Conservation (phyloP, 1,140 invertebrate species). For the Galleria mellonella region DNA sequence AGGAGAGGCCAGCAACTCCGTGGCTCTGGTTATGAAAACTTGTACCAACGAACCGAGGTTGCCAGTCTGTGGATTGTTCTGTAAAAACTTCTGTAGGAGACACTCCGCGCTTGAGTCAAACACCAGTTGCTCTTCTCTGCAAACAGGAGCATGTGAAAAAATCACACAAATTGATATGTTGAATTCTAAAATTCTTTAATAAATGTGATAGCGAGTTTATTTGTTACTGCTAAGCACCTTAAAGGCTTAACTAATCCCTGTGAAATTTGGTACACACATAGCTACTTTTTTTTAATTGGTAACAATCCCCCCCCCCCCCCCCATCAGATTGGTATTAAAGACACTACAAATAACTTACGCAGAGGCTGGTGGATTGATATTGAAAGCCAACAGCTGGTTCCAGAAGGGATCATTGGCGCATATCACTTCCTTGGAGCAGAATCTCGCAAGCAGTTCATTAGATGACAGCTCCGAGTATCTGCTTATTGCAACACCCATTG, state of each 20-base stretch:
- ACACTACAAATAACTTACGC: constrained; percentile 81
- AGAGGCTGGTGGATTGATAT: constrained; percentile 85
- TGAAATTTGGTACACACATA: too few species aligned
- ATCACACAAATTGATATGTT: too few species aligned
- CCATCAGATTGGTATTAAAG: too few species aligned
- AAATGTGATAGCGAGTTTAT: too few species aligned
- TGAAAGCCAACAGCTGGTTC: constrained; percentile 94
- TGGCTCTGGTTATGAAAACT: constrained; percentile 86
- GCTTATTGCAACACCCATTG: constrained; percentile 91
- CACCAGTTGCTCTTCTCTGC: constrained; percentile 84
- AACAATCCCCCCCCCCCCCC: too few species aligned
- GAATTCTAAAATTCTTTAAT: too few species aligned
- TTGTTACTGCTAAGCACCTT: too few species aligned
- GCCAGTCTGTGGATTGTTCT: constrained; percentile 88
- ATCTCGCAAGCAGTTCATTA: constrained; percentile 87
- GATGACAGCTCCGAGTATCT: constrained; percentile 86
- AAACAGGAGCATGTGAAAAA: constrained; percentile 23
- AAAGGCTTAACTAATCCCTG: too few species aligned
- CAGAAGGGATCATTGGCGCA: constrained; percentile 94
- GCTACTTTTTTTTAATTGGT: too few species aligned
- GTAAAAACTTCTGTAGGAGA: constrained; percentile 77
- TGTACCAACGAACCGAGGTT: constrained; percentile 91
- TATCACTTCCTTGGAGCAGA: constrained; percentile 87
- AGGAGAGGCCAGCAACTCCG: constrained; percentile 86
- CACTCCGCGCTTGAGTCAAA: constrained; percentile 86